Conservation (phyloP, 2,888 invertebrate genomes). For the Erebia ligea region DNA sequence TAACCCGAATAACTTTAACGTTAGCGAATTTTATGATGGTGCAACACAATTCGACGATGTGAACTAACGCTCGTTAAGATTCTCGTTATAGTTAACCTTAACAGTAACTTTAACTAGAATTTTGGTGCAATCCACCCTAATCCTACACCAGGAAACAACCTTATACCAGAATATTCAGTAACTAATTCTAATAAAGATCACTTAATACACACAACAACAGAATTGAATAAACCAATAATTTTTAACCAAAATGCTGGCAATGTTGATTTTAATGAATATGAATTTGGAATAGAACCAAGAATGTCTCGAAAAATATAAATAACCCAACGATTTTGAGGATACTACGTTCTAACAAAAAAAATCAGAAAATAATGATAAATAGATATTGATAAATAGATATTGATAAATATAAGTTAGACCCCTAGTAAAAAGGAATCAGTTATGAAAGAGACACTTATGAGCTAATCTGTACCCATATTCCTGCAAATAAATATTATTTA, state of each 20-base stretch:
- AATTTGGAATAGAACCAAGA: slow-evolving; percentile 21
- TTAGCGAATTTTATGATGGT: no score
- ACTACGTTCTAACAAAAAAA: neutral
- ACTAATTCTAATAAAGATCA: slow-evolving; percentile 7
- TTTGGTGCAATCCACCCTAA: no score
- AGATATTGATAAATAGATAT: neutral
- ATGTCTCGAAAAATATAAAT: slow-evolving; percentile 10
- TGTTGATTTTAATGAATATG: slow-evolving; percentile 7
- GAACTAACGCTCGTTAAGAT: no score
- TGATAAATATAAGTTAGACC: neutral
- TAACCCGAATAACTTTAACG: no score
- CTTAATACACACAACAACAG: slow-evolving; percentile 4
- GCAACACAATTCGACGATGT: no score
- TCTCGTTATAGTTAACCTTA: no score
- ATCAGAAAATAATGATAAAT: neutral
- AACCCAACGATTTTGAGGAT: neutral
- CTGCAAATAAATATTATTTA: no score
- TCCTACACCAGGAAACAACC: neutral
- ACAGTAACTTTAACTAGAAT: no score
- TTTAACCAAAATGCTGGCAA: neutral
- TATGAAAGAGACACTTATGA: no score
- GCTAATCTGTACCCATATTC: no score
- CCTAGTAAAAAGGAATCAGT: neutral
- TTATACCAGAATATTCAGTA: neutral
- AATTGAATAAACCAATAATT: slow-evolving; percentile 2